Evolutionary conservation across 2,113 vertebrate species (phyloP).

Genomic region (Entomyzon cyanotis): DNA sequence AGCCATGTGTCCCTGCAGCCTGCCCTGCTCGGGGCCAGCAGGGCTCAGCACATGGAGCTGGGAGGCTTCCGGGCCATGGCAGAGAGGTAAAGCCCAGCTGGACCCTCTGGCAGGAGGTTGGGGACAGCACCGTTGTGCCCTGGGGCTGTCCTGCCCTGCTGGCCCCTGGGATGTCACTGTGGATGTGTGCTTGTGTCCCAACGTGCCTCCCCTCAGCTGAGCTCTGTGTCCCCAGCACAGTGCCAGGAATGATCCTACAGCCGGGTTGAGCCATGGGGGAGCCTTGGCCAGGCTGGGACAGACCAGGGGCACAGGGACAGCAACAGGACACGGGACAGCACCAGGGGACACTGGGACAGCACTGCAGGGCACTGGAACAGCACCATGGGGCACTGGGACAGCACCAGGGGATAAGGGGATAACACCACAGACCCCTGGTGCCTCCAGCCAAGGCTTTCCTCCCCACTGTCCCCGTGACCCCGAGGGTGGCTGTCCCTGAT

Average conservation of each 20-base stretch:
- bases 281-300: not conserved
- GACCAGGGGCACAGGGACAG: fast-evolving
- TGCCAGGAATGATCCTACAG: no score
- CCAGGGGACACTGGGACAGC: fast-evolving
- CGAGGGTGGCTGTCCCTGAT: not conserved
- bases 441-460: not conserved
- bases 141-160: not conserved
- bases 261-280: fast-evolving
- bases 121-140: not conserved
- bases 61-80: not conserved
- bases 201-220: not conserved
- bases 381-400: fast-evolving
- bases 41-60: not conserved
- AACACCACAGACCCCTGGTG: not conserved
- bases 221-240: not conserved
- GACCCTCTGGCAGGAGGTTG: not conserved
- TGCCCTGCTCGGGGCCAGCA: not conserved
- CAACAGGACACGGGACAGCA: fast-evolving
- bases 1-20: not conserved
- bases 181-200: fast-evolving
- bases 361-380: fast-evolving
- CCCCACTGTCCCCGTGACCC: fast-evolving
- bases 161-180: fast-evolving
- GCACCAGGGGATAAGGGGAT: fast-evolving
- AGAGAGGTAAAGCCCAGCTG: not conserved